These are phyloP conservation scores for Polymixis flavicincta DNA, from an alignment of 2,888 invertebrate genomes.

Conservation along the genomic window DNA sequence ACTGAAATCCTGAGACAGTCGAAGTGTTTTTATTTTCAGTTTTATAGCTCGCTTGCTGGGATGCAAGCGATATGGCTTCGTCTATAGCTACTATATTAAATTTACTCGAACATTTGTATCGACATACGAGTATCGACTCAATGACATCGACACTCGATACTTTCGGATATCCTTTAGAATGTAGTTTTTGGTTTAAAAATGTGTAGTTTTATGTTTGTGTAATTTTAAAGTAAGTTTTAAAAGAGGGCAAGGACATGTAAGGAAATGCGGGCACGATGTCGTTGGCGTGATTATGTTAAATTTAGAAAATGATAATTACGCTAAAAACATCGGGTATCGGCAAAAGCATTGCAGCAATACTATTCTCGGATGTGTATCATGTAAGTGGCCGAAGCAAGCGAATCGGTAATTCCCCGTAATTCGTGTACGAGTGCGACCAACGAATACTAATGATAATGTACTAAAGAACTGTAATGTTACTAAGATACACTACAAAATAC, in stretches of 20 bases:
- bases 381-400: background rate
- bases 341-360: too few species aligned
- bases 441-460: conserved; percentile 5
- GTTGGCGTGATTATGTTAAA: too few species aligned
- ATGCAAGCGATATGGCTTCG: conserved; percentile 13
- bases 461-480: conserved; percentile 40
- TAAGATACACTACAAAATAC: conserved; percentile 10
- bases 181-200: background rate
- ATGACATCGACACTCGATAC: conserved; percentile 20
- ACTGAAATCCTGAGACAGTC: conserved; percentile 28
- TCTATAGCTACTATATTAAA: conserved; percentile 38
- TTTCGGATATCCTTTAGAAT: conserved; percentile 33
- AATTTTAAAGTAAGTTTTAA: background rate
- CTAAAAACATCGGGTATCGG: too few species aligned
- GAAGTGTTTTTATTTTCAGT: conserved; percentile 46
- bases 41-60: conserved; percentile 27
- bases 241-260: too few species aligned
- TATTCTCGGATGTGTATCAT: background rate
- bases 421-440: background rate
- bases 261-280: too few species aligned
- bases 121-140: conserved; percentile 19
- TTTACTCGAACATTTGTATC: conserved; percentile 33
- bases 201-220: background rate
- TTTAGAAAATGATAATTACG: too few species aligned
- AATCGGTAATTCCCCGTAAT: conserved; percentile 53